Evolutionary conservation across 1,140 invertebrate genomes (phyloP).

Genomic region (Adoxophyes honmai): DNA sequence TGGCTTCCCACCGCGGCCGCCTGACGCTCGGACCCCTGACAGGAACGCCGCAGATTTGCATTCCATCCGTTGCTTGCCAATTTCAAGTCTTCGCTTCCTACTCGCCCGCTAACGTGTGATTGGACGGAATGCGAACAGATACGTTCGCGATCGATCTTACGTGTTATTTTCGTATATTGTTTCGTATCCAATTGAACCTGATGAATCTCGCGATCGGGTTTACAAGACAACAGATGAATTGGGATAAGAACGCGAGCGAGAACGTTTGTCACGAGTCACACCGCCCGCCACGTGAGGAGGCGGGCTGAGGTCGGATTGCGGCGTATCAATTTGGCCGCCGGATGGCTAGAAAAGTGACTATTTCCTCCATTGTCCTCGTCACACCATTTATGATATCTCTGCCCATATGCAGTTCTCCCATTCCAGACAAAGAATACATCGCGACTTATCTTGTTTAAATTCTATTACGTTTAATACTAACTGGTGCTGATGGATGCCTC

Average conservation of each 20-base stretch:
- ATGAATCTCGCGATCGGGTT: not conserved
- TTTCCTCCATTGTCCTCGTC: constrained; percentile 26
- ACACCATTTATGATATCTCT: constrained; percentile 12
- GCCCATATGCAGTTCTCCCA: not conserved
- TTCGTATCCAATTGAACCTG: constrained; percentile 5
- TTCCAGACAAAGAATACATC: not conserved
- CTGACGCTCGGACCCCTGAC: constrained; percentile 42
- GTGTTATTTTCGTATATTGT: constrained; percentile 8
- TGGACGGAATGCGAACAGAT: constrained; percentile 43
- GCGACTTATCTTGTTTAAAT: not conserved
- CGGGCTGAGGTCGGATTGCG: constrained; percentile 14
- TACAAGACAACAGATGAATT: constrained; percentile 2
- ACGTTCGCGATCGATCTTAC: constrained; percentile 28
- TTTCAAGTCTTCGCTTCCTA: constrained; percentile 49
- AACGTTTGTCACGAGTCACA: constrained; percentile 23
- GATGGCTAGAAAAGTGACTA: constrained; percentile 35
- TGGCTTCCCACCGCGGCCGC: constrained; percentile 32
- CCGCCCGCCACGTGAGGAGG: constrained; percentile 18
- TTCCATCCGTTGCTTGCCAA: constrained; percentile 50
- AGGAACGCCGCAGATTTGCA: constrained; percentile 59
- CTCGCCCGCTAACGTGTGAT: constrained; percentile 37
- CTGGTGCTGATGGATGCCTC: constrained; percentile 1
- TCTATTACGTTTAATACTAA: constrained; percentile 2
- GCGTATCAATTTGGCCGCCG: constrained; percentile 30
- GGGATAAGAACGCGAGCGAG: not conserved